Percentiles rank a stretch among this genome's conserved stretches.
These are phyloP conservation scores for Clarias fuscus DNA, from an alignment of 2,797 vertebrate genomes.

Conservation along the genomic window DNA sequence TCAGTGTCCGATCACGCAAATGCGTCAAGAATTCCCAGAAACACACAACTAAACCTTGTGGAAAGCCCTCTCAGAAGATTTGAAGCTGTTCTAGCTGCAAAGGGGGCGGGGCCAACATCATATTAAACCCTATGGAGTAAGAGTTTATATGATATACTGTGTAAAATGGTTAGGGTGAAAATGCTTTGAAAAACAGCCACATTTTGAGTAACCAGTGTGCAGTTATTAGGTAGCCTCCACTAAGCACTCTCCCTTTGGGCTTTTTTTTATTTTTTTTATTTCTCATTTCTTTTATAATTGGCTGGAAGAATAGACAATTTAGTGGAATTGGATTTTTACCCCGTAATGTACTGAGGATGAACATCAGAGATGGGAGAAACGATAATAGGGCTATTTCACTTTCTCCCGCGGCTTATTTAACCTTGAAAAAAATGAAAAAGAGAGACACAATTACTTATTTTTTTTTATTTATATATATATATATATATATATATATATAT, in stretches of 20 bases:
- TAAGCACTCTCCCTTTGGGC: background rate
- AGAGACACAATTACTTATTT: background rate
- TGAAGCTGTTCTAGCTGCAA: no score
- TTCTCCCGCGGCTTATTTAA: background rate
- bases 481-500: no score
- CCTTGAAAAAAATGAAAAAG: background rate
- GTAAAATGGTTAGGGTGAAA: background rate
- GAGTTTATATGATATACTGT: background rate
- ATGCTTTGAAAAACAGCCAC: no score
- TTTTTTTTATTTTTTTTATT: background rate
- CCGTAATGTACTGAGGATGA: background rate
- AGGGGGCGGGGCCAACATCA: no score
- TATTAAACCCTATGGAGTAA: no score
- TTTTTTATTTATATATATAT: background rate
- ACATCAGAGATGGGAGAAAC: background rate
- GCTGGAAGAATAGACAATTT: constrained; percentile 9
- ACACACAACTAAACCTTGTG: no score
- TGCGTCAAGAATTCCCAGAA: no score
- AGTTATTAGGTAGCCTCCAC: background rate
- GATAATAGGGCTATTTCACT: background rate
- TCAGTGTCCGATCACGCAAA: no score
- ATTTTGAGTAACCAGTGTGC: background rate
- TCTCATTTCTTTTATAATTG: constrained; percentile 16
- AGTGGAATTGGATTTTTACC: constrained; percentile 14
- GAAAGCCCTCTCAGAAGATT: no score